Conservation (phyloP, 53 echinoderm and acorn worm genomes). For the Paracentrotus lividus region DNA sequence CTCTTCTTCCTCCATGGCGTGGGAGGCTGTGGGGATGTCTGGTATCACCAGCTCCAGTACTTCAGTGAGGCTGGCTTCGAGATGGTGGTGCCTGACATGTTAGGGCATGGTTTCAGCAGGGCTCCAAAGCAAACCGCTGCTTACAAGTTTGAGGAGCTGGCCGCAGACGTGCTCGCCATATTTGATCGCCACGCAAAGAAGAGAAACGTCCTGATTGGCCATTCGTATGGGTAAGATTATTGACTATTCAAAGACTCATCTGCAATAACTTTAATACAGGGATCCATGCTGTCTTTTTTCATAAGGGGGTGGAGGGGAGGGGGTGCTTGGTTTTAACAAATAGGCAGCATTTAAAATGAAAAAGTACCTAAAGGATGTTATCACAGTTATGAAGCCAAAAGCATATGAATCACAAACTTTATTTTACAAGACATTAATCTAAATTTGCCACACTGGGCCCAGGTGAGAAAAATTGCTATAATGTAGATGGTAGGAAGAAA, state of each 20-base stretch:
- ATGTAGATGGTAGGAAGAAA: background rate
- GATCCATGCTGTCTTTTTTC: too few species aligned
- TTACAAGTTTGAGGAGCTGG: constrained; percentile 86
- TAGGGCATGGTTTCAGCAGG: constrained; percentile 94
- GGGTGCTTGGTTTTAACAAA: too few species aligned
- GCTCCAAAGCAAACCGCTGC: constrained; percentile 84
- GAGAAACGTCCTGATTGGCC: constrained; percentile 93
- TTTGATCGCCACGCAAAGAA: constrained; percentile 91
- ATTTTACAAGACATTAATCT: too few species aligned
- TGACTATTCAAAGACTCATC: too few species aligned
- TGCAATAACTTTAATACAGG: too few species aligned
- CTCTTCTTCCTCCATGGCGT: constrained; percentile 97
- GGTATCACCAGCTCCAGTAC: constrained; percentile 88
- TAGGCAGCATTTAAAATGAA: too few species aligned
- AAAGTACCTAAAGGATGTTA: too few species aligned
- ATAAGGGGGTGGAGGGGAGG: too few species aligned
- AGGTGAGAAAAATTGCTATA: too few species aligned
- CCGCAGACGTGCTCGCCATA: constrained; percentile 82
- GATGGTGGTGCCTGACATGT: constrained; percentile 91
- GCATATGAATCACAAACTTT: too few species aligned
- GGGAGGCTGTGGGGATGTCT: constrained; percentile 88
- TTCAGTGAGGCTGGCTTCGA: constrained; percentile 85
- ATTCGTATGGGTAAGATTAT: constrained; percentile 93
- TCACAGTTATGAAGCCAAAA: too few species aligned
- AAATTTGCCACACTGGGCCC: too few species aligned